A percentile compares a stretch with the other conserved stretches of the same genome.
Evolutionary conservation across 1,140 invertebrate species (phyloP).

Genomic region (Popillia japonica): DNA sequence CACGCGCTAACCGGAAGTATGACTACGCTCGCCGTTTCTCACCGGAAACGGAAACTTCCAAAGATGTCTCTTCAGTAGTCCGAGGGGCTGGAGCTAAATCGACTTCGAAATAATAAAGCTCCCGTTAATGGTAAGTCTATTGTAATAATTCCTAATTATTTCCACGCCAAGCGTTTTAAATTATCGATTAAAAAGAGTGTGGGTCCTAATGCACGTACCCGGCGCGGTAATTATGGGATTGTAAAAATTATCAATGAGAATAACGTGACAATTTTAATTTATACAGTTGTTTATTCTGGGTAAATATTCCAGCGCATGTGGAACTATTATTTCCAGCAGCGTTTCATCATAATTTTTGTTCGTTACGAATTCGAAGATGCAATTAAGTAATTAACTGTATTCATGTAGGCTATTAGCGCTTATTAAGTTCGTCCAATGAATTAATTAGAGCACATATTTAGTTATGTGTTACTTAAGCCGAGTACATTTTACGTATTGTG

Average conservation of each 20-base stretch:
- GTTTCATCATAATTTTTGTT: neutral
- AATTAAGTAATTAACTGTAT: slow-evolving; percentile 28
- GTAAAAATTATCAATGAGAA: too few species aligned
- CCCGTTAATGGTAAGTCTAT: neutral
- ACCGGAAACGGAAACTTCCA: slow-evolving; percentile 38
- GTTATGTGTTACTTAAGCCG: neutral
- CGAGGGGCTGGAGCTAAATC: neutral
- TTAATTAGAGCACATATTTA: slow-evolving; percentile 26
- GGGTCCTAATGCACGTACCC: neutral
- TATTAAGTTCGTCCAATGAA: slow-evolving; percentile 25
- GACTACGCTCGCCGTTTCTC: neutral
- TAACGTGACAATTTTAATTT: too few species aligned
- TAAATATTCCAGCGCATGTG: neutral
- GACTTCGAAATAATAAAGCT: neutral
- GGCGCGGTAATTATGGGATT: neutral
- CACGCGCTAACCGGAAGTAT: slow-evolving; percentile 37
- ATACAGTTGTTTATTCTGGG: too few species aligned
- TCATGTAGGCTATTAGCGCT: slow-evolving; percentile 7
- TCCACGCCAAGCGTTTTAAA: neutral
- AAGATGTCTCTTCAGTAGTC: neutral
- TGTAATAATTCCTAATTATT: slow-evolving; percentile 7
- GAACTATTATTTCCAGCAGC: too few species aligned
- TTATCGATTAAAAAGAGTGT: neutral
- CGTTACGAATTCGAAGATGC: slow-evolving; percentile 4
- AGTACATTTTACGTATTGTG: neutral